Conservation (phyloP, 2,888 invertebrate species). For the Gnatocerus cornutus region DNA sequence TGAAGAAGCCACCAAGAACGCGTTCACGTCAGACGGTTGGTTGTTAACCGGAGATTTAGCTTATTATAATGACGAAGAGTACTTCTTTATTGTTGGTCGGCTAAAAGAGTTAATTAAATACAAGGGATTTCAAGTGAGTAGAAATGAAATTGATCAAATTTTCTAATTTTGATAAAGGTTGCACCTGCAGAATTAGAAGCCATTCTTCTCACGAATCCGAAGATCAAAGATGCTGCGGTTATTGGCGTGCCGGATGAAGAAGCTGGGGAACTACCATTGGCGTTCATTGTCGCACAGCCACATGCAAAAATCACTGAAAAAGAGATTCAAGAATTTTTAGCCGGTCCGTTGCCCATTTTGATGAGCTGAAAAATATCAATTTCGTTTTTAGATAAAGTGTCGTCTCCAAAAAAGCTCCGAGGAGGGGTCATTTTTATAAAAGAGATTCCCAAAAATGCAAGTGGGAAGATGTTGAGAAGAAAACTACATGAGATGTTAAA, state of each 20-base stretch:
- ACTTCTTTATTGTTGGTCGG: conserved; percentile 88
- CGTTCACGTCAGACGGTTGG: conserved; percentile 84
- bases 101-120: conserved; percentile 94
- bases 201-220: conserved; percentile 80
- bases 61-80: conserved; percentile 84
- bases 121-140: conserved; percentile 85
- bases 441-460: conserved; percentile 71
- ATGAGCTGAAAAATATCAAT: conserved; percentile 4
- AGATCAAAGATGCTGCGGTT: conserved; percentile 86
- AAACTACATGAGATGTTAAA: conserved; percentile 58
- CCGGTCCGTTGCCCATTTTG: too few relatives aligned
- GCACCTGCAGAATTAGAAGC: conserved; percentile 92
- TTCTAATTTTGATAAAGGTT: too few relatives aligned
- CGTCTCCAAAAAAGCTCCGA: conserved; percentile 81
- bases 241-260: conserved; percentile 83
- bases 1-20: conserved; percentile 75
- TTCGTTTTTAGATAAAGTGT: conserved; percentile 72
- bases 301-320: conserved; percentile 71
- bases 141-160: not conserved
- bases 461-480: conserved; percentile 72
- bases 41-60: conserved; percentile 87
- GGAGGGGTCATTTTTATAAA: conserved; percentile 75
- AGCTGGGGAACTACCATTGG: conserved; percentile 84
- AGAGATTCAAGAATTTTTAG: conserved; percentile 69
- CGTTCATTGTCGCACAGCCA: conserved; percentile 81